A percentile compares a stretch with the other conserved stretches of the same genome.
These are phyloP conservation scores for Aspiorhynchus laticeps DNA, from an alignment of 2,113 vertebrate genomes.

Conservation along the genomic window DNA sequence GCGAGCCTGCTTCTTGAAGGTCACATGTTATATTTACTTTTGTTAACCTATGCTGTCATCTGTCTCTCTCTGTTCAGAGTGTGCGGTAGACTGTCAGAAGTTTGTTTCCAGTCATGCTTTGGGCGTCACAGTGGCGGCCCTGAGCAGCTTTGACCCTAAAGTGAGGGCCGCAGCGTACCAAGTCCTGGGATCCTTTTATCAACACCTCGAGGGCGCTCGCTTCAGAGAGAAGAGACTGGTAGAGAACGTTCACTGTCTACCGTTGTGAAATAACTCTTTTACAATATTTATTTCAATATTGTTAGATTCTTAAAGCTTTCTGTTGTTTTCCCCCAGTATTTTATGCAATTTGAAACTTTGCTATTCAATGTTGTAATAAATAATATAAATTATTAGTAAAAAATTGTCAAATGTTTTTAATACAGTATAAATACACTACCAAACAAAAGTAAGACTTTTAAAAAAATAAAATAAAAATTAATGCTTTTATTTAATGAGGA, in stretches of 20 bases:
- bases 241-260: background rate
- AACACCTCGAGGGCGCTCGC: conserved; percentile 86
- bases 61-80: conserved; percentile 73
- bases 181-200: conserved; percentile 84
- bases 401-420: no score
- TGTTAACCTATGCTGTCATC: background rate
- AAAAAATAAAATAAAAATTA: background rate
- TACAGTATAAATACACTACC: background rate
- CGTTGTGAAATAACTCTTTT: background rate
- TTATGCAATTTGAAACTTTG: background rate
- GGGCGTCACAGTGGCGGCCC: conserved; percentile 81
- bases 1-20: background rate
- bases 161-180: conserved; percentile 84
- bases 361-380: background rate
- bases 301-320: background rate
- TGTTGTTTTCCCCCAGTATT: background rate
- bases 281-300: background rate
- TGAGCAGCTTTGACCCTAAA: conserved; percentile 91
- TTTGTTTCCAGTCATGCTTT: conserved; percentile 89
- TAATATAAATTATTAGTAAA: background rate
- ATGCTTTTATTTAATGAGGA: background rate
- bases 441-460: background rate
- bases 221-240: conserved; percentile 89
- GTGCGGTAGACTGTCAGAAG: conserved; percentile 87
- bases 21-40: background rate